Percentiles rank a stretch among this genome's conserved stretches.
These are phyloP conservation scores for Sprattus sprattus DNA, from an alignment of 2,113 vertebrate genomes.

Conservation along the genomic window DNA sequence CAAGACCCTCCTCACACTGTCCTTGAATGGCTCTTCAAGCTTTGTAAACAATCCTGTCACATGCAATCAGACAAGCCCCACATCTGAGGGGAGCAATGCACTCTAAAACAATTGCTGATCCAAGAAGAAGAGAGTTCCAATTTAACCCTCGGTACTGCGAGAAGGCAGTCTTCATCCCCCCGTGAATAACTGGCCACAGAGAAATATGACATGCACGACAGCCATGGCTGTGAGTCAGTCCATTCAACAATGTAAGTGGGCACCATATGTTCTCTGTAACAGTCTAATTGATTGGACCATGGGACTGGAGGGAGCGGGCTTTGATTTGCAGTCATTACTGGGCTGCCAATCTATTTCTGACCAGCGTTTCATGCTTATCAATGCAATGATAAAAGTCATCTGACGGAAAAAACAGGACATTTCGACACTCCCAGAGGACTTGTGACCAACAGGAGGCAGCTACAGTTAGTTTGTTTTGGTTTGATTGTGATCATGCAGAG, in stretches of 20 bases:
- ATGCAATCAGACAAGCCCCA: neutral
- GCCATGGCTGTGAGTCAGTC: neutral
- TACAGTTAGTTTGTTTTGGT: too few relatives aligned
- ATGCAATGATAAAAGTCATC: neutral
- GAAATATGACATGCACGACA: neutral
- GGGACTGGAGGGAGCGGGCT: neutral
- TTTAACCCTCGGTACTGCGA: neutral
- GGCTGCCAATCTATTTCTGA: neutral
- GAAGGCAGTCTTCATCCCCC: neutral
- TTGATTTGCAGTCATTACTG: too few relatives aligned
- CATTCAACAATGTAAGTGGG: neutral
- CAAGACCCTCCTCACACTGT: neutral
- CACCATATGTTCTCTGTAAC: neutral
- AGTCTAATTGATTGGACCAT: neutral
- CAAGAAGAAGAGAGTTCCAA: neutral
- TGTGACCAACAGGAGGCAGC: too few relatives aligned
- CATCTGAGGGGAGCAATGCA: neutral
- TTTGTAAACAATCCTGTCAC: slow-evolving; percentile 6
- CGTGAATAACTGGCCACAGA: neutral
- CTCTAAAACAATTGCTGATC: neutral
- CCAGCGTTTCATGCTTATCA: neutral
- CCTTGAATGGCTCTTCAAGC: neutral
- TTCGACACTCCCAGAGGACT: too few relatives aligned
- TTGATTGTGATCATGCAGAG: too few relatives aligned
- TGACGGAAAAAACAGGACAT: too few relatives aligned